These are phyloP conservation scores for Caenorhabditis sulstoni DNA, from an alignment of 2,888 invertebrate genomes.

Conservation along the genomic window DNA sequence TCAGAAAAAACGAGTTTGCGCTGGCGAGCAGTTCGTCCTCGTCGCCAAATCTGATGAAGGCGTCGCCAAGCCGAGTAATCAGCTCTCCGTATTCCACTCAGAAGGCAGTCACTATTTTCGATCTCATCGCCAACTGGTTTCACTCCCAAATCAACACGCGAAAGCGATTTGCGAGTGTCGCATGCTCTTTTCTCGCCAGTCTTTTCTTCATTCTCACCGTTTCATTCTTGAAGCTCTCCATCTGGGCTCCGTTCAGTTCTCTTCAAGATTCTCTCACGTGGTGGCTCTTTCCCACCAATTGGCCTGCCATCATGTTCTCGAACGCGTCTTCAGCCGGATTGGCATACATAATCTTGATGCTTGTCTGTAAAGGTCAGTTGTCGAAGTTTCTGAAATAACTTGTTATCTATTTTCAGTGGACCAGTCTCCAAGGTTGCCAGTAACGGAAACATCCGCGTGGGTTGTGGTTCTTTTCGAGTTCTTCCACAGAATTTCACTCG, in stretches of 20 bases:
- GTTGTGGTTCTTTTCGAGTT: slow-evolving; percentile 24
- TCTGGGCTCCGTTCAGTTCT: slow-evolving; percentile 57
- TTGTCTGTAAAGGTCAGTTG: slow-evolving; percentile 41
- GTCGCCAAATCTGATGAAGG: slow-evolving; percentile 20
- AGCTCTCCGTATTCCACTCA: slow-evolving; percentile 16
- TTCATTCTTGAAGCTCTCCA: slow-evolving; percentile 44
- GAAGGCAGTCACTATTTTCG: slow-evolving; percentile 55
- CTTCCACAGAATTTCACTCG: slow-evolving; percentile 19
- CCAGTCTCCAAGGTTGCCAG: slow-evolving; percentile 31
- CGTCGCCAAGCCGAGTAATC: slow-evolving; percentile 25
- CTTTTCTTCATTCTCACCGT: slow-evolving; percentile 21
- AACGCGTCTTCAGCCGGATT: background rate
- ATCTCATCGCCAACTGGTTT: slow-evolving; percentile 64
- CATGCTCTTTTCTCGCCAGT: slow-evolving; percentile 6
- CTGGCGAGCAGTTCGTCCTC: slow-evolving; percentile 20
- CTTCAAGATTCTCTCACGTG: slow-evolving; percentile 34
- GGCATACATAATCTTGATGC: slow-evolving; percentile 4
- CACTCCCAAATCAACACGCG: slow-evolving; percentile 30
- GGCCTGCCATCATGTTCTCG: slow-evolving; percentile 22
- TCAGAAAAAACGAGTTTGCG: slow-evolving; percentile 8
- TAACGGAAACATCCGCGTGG: slow-evolving; percentile 23
- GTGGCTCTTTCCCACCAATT: slow-evolving; percentile 31
- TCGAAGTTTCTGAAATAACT: background rate
- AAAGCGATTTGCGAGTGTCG: slow-evolving; percentile 17
- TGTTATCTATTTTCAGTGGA: slow-evolving; percentile 26